These are phyloP conservation scores for Phyllostomus discolor DNA, from an alignment of 2,113 vertebrate species.

Conservation along the genomic window DNA sequence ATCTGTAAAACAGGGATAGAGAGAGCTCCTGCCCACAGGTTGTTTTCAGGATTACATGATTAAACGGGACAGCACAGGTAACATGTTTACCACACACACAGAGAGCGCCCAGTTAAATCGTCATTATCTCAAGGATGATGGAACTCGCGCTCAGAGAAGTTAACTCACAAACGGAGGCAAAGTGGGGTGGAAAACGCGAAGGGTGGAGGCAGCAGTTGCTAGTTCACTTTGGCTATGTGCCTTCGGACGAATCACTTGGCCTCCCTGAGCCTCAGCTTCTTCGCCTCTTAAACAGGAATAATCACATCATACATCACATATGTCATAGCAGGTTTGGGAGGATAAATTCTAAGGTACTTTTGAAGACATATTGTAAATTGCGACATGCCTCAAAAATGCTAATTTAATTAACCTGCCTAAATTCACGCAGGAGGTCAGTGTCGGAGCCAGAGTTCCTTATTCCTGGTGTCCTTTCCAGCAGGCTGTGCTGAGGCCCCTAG, in stretches of 20 bases:
- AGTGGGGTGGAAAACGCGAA: background rate
- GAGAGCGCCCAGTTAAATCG: background rate
- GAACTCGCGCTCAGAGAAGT: background rate
- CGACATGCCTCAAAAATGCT: background rate
- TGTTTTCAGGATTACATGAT: conserved; percentile 50
- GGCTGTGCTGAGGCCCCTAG: background rate
- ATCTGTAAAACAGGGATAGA: background rate
- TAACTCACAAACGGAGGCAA: background rate
- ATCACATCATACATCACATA: background rate
- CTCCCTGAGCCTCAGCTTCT: background rate
- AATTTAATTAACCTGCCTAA: background rate
- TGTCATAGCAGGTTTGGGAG: background rate
- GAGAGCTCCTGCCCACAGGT: background rate
- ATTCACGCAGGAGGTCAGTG: background rate
- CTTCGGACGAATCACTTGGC: background rate
- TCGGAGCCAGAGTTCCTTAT: background rate
- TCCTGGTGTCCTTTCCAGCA: background rate
- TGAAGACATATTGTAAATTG: background rate
- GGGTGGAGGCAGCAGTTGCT: background rate
- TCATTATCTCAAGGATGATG: background rate
- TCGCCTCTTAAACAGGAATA: background rate
- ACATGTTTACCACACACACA: background rate
- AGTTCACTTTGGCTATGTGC: background rate
- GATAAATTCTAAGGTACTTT: background rate
- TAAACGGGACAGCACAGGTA: conserved; percentile 19